Evolutionary conservation across 2,113 vertebrate species (phyloP), one percentile per base, ranked within the genome.

Genomic region (Baryphthengus martii): DNA sequence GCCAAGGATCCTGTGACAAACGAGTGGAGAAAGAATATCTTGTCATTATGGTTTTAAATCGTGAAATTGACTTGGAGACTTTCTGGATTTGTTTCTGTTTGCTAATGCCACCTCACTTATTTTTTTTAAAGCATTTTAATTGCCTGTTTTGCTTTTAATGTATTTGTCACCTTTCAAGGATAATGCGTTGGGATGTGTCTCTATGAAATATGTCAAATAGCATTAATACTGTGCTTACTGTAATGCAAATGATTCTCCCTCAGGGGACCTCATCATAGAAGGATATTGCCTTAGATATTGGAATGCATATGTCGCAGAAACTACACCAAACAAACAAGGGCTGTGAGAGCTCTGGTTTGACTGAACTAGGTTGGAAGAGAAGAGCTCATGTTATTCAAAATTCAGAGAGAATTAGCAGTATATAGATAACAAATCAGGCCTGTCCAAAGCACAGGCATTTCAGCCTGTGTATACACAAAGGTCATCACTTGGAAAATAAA

Each of bases 1-100:
- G 87, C 78, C 73, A 90, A 96, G 58, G 82, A 94, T 95, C 68
- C 79, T 95, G 87, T 93, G 90, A 86, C 56, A 93, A 74, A 65
- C 59, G 50, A 79, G 44, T 92, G 39, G 67, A 49, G 42, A 73
- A 76, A 88, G 66, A 90, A 96, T 39, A 53, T 83, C 79, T 59
- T 83, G 74, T 92, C 66, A 85, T 94, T 82, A 85, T 14, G 42
- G 49, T 91, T 96, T 96, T 90, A 81, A 88, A 93, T 31, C 91
- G 47, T 67, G 61, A 85, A 93, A 91, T 42, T 68, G 50, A 67
- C 74, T 87, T 77, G 59, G 61, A 94, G 67, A 79, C 40, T 33
- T 66, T 85, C 55, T 66, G 10, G 40, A 81, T 93, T 82, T 91
- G 24, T 84, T 96, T 93, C 61, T 88, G 16, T 85, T 95, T 96